Conservation (phyloP, 1,140 invertebrate genomes). For the Aphis craccivora region DNA sequence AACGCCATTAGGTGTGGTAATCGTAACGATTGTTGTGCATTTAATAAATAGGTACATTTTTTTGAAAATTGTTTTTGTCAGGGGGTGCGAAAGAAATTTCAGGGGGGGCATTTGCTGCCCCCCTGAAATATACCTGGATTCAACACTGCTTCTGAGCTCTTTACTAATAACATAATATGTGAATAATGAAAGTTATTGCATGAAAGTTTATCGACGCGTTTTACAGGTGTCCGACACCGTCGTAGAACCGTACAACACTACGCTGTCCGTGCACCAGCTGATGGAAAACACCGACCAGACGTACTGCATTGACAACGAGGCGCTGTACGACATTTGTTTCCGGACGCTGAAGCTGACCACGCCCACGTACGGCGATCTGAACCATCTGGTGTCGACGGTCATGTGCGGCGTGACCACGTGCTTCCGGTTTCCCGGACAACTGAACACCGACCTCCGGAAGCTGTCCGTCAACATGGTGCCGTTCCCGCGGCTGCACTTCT, state of each 20-base stretch:
- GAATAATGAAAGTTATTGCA: background rate
- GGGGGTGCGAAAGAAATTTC: too few relatives aligned
- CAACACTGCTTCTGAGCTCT: background rate
- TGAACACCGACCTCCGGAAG: constrained; percentile 91
- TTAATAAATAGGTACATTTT: too few relatives aligned
- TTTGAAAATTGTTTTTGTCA: too few relatives aligned
- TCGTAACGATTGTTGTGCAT: too few relatives aligned
- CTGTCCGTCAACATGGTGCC: constrained; percentile 98
- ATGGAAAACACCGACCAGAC: constrained; percentile 92
- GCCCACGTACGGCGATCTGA: constrained; percentile 86
- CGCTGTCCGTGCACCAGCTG: constrained; percentile 85
- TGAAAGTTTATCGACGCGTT: background rate
- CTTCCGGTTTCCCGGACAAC: constrained; percentile 74
- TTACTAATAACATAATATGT: too few relatives aligned
- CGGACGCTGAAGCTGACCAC: constrained; percentile 86
- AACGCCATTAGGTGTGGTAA: too few relatives aligned
- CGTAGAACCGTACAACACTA: constrained; percentile 90
- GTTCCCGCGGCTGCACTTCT: constrained; percentile 95
- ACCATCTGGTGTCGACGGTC: constrained; percentile 82
- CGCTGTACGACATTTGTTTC: constrained; percentile 92
- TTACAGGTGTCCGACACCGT: constrained; percentile 81
- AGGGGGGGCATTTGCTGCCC: too few relatives aligned
- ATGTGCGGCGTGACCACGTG: constrained; percentile 70
- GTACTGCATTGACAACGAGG: constrained; percentile 90
- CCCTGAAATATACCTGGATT: too few relatives aligned